Conservation (phyloP, 2,113 vertebrate genomes). For the Xenopus tropicalis region UCB_Xtro_10.0 CM004444.2:83842501-83843000, state of each 20-base stretch:
- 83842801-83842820: constrained; percentile 71
- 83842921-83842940: constrained; percentile 71
- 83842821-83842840: constrained; percentile 67
- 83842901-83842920: constrained; percentile 73
- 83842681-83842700: constrained; percentile 45
- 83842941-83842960: constrained; percentile 63
- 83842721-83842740: not conserved
- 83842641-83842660: constrained; percentile 15
- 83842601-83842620: not conserved
- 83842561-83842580: constrained; percentile 48
- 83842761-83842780: constrained; percentile 50
- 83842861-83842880: constrained; percentile 62
- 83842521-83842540: constrained; percentile 44
- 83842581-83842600: constrained; percentile 31
- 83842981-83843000: constrained; percentile 58
- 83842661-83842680: constrained; percentile 40
- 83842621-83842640: constrained; percentile 47
- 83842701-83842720: not conserved
- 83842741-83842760: constrained; percentile 67
- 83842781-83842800: constrained; percentile 73
- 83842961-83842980: constrained; percentile 64
- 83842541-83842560: constrained; percentile 46
- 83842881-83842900: constrained; percentile 61
- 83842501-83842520: constrained; percentile 48
- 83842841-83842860: constrained; percentile 68